These are phyloP conservation scores for Phylloscopus whistleri DNA, from an alignment of 2,113 vertebrate species.

Conservation along the genomic window DNA sequence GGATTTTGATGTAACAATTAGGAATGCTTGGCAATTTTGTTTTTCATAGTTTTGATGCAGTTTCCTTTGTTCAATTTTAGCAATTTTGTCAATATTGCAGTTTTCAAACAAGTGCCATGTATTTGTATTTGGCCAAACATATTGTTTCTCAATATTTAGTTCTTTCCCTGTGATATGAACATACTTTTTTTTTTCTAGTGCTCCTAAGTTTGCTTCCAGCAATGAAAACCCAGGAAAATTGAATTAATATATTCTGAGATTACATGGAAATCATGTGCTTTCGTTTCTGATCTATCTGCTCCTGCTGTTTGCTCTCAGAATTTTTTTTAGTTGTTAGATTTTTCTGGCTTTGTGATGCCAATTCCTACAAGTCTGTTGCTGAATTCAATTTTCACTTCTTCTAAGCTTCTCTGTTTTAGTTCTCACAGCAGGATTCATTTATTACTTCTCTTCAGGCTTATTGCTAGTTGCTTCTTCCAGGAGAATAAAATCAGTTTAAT, in stretches of 20 bases:
- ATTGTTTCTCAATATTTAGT: not conserved
- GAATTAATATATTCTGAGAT: not conserved
- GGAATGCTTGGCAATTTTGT: not conserved
- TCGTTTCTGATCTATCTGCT: not conserved
- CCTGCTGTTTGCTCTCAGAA: not conserved
- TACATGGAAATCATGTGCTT: not conserved
- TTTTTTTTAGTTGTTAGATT: not conserved
- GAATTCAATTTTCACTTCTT: conserved; percentile 14
- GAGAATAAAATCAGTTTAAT: not conserved
- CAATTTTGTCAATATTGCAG: not conserved
- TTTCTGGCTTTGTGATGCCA: not conserved
- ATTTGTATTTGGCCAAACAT: not conserved
- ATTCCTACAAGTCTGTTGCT: not conserved
- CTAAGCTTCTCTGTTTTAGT: not conserved
- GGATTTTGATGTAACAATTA: not conserved
- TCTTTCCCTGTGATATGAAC: not conserved
- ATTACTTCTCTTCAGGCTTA: not conserved
- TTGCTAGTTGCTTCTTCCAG: not conserved
- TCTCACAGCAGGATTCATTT: not conserved
- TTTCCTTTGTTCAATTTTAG: not conserved
- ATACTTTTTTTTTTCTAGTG: not conserved
- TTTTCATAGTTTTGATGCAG: not conserved
- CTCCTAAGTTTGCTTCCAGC: not conserved
- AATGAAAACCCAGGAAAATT: not conserved
- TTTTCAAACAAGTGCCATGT: not conserved